phyloP scores from a whole-genome alignment of 2,113 vertebrate genomes.

The Hemicordylus capensis region DNA sequence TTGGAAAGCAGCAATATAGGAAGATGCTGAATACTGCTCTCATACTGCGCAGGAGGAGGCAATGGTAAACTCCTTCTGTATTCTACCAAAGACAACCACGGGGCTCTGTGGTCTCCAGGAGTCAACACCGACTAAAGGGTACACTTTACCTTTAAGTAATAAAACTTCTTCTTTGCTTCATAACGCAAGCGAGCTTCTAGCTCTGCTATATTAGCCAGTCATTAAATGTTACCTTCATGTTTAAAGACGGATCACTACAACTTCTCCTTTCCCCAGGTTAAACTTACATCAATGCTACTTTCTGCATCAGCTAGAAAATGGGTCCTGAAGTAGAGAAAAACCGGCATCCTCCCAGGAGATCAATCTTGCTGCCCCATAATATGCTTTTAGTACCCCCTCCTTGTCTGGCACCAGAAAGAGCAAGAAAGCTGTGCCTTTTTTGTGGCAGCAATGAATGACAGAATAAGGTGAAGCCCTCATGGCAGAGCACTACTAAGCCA shows the following conservation, averaged over 20 bases:
- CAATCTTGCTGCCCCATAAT: background rate
- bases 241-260: background rate
- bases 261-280: background rate
- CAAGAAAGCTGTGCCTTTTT: background rate
- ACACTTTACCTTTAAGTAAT: no score
- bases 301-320: background rate
- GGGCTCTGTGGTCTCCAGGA: no score
- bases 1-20: no score
- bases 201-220: background rate
- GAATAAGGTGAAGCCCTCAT: accelerated
- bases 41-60: no score
- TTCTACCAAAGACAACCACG: no score
- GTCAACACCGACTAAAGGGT: no score
- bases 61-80: no score
- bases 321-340: background rate
- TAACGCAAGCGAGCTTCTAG: background rate
- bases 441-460: accelerated
- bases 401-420: accelerated
- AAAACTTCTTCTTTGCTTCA: background rate
- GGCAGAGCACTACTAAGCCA: background rate
- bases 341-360: background rate
- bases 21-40: no score
- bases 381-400: background rate
- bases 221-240: background rate
- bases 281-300: background rate